phyloP scores from a whole-genome alignment of 2,797 vertebrate species.

The Synaphobranchus kaupii region DNA sequence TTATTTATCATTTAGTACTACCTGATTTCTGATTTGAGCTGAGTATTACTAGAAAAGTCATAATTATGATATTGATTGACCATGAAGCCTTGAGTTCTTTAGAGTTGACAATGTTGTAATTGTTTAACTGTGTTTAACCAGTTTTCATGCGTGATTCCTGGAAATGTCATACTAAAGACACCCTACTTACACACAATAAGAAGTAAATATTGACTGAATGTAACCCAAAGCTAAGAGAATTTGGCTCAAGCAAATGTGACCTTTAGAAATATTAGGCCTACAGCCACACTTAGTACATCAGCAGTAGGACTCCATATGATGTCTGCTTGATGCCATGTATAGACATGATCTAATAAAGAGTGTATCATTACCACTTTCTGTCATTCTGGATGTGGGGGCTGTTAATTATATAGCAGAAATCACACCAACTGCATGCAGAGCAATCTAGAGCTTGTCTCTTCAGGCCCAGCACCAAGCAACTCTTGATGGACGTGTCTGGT shows the following conservation, averaged over 20 bases:
- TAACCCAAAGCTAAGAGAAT: slow-evolving; percentile 59
- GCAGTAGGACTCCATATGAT: slow-evolving; percentile 53
- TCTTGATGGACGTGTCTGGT: background rate
- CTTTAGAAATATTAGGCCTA: slow-evolving; percentile 62
- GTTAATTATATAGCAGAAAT: slow-evolving; percentile 34
- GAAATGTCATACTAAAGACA: slow-evolving; percentile 43
- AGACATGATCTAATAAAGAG: slow-evolving; percentile 40
- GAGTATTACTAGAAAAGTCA: slow-evolving; percentile 8
- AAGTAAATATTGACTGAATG: slow-evolving; percentile 55
- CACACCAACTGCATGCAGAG: slow-evolving; percentile 12
- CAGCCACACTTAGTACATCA: slow-evolving; percentile 53
- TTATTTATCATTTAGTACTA: slow-evolving; percentile 11
- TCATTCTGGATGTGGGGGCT: slow-evolving; percentile 53
- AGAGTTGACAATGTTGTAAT: slow-evolving; percentile 39
- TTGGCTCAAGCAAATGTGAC: slow-evolving; percentile 65
- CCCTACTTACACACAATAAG: slow-evolving; percentile 41
- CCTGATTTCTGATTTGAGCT: background rate
- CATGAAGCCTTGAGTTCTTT: slow-evolving; percentile 7
- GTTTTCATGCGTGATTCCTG: slow-evolving; percentile 41
- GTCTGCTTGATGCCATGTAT: slow-evolving; percentile 54
- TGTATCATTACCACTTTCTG: slow-evolving; percentile 48
- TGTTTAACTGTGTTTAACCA: slow-evolving; percentile 53
- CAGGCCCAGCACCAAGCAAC: background rate
- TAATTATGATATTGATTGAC: slow-evolving; percentile 23
- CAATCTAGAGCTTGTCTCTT: slow-evolving; percentile 9